Percentiles rank a stretch among this genome's conserved stretches.
phyloP scores from a whole-genome alignment of 2,113 vertebrate species.

The Dicrurus megarhynchus region DNA sequence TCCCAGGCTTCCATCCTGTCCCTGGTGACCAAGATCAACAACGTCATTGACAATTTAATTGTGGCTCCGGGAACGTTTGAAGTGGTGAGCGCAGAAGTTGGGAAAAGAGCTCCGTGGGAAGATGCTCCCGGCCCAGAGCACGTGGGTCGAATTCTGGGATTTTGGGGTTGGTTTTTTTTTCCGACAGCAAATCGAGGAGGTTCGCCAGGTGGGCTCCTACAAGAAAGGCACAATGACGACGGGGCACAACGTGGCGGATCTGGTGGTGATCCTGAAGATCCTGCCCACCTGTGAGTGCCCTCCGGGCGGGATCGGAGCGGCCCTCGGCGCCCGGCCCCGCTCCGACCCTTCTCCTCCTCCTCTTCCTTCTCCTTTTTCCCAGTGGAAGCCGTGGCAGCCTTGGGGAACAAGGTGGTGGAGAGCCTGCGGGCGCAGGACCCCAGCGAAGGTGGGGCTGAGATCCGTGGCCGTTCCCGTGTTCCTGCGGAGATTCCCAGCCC shows the following conservation, averaged over 20 bases:
- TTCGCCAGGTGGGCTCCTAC: conserved; percentile 96
- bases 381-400: conserved; percentile 96
- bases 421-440: conserved; percentile 91
- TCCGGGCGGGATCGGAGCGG: accelerated
- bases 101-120: accelerated
- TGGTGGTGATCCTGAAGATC: conserved; percentile 98
- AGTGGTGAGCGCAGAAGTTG: conserved; percentile 80
- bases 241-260: conserved; percentile 93
- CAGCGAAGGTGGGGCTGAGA: conserved; percentile 78
- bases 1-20: conserved; percentile 94
- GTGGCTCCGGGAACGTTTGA: conserved; percentile 96
- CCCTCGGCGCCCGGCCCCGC: accelerated
- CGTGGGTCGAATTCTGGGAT: accelerated
- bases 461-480: accelerated
- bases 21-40: conserved; percentile 98
- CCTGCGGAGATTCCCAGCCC: accelerated
- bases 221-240: conserved; percentile 98
- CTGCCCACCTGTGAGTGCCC: conserved; percentile 87
- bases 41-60: conserved; percentile 95
- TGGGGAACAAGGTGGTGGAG: conserved; percentile 95
- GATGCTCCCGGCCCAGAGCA: accelerated
- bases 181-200: conserved; percentile 94
- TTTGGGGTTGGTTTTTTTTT: neutral
- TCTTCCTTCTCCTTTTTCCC: neutral
- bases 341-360: accelerated